Conservation (phyloP, 2,113 vertebrate genomes). For the Melanerpes aurifrons region DNA sequence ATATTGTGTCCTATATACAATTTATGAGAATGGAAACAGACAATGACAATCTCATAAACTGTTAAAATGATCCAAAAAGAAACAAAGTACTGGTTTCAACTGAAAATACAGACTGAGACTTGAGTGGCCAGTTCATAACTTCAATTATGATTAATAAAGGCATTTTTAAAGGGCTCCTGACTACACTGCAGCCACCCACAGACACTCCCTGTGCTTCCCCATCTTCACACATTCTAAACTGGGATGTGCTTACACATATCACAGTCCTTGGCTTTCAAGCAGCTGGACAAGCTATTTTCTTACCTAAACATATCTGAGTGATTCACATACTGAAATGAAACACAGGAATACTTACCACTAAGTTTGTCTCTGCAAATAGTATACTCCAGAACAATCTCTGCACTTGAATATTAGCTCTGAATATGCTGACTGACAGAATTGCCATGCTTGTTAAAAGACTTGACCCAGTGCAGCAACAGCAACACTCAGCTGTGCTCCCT, state of each 20-base stretch:
- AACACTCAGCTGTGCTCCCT: neutral
- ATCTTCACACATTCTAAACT: neutral
- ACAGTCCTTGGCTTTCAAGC: neutral
- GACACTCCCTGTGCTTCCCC: neutral
- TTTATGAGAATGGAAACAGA: neutral
- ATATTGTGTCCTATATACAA: neutral
- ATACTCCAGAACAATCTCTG: neutral
- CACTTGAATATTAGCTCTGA: neutral
- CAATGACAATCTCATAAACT: neutral
- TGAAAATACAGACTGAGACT: neutral
- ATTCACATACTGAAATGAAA: neutral
- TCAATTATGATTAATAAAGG: neutral
- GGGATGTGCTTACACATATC: neutral
- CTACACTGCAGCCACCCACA: neutral
- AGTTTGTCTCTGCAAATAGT: neutral
- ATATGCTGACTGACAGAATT: neutral
- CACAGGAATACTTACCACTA: neutral
- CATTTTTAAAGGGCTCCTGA: neutral
- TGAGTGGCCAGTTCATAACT: neutral
- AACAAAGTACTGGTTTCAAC: neutral
- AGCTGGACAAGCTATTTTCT: neutral
- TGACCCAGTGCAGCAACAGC: neutral
- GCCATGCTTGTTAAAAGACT: neutral
- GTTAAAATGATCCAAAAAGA: neutral
- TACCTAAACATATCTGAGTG: neutral